Evolutionary conservation across 2,888 invertebrate genomes (phyloP), one percentile per base, ranked within the genome.

Genomic region (Sympetrum striolatum): DNA sequence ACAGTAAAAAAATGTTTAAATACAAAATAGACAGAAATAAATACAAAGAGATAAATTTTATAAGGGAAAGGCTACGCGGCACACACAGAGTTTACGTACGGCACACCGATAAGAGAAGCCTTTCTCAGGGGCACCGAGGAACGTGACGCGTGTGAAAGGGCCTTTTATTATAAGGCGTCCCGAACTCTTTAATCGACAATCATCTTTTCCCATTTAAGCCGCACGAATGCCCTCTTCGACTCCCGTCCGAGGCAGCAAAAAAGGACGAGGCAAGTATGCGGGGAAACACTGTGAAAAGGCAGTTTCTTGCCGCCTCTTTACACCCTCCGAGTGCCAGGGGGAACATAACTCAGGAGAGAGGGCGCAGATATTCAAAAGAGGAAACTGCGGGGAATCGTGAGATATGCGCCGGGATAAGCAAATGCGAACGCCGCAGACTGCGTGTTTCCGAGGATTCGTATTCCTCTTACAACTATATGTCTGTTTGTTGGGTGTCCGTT

Each of bases 341-440:
- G 82, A 31, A 58, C 82, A 82, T 82, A 82, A 82, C 82, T 82
- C 82, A 44, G 48, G 81, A 39, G 44, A 39, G 39, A n/a, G 39
- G 58, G 58, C 0, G 31, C 22, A 39, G 80, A 39, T 39, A 80
- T 73, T 73, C 73, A 73, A 73, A 31, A 35, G 58, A 35, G 82
- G 82, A 35, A 35, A 58, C 15, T 10, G 35, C 31, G 31, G 35
- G 15, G 82, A 58, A 58, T 82, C 82, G 82, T 82, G 82, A 82
- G 82, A 82, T 82, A 58, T 82, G 58, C 35, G 58, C 25, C 31
- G 35, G 82, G 82, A 82, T 82, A 82, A 82, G 82, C 82, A 58
- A 82, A 82, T 82, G 53, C 82, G 82, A 82, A 58, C 73, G 73
- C 73, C 25, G 82, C n/a, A 53, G 58, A 82, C 53, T n/a, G 58